These are phyloP conservation scores for Zele albiditarsus DNA, from an alignment of 2,888 invertebrate species.

Conservation along the genomic window DNA sequence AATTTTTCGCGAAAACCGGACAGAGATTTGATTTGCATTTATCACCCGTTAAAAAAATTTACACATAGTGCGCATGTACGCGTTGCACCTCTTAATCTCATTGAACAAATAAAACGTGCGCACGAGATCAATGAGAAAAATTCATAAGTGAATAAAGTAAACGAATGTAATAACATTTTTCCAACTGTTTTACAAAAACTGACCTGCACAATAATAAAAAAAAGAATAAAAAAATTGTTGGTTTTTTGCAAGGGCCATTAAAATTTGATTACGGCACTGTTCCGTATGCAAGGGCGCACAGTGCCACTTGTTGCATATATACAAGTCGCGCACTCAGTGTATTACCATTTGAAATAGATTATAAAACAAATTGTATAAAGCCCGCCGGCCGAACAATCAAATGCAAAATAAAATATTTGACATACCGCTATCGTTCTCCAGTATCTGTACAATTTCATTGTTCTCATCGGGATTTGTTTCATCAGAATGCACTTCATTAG, in stretches of 20 bases:
- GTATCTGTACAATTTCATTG: background rate
- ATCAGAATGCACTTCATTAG: slow-evolving; percentile 55
- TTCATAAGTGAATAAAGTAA: background rate
- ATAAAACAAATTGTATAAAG: slow-evolving; percentile 17
- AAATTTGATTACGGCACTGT: slow-evolving; percentile 43
- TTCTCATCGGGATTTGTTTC: slow-evolving; percentile 42
- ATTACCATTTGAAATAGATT: slow-evolving; percentile 52
- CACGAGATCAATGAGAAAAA: background rate
- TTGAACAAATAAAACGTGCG: background rate
- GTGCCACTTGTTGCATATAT: slow-evolving; percentile 65
- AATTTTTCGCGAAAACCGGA: too few relatives aligned
- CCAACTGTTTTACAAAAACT: background rate
- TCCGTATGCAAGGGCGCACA: slow-evolving; percentile 58
- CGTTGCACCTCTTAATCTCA: background rate
- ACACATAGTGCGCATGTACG: background rate
- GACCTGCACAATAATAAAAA: slow-evolving; percentile 31
- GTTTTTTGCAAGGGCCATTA: slow-evolving; percentile 36
- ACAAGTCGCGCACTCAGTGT: slow-evolving; percentile 51
- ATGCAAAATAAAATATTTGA: background rate
- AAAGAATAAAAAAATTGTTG: slow-evolving; percentile 46
- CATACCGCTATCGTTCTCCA: slow-evolving; percentile 30
- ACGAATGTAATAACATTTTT: background rate
- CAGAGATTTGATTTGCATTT: too few relatives aligned
- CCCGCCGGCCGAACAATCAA: background rate
- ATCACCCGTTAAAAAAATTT: background rate